Evolutionary conservation across 2,888 invertebrate species (phyloP), one percentile per base, ranked within the genome.

Genomic region (Ischnus inquisitorius): DNA sequence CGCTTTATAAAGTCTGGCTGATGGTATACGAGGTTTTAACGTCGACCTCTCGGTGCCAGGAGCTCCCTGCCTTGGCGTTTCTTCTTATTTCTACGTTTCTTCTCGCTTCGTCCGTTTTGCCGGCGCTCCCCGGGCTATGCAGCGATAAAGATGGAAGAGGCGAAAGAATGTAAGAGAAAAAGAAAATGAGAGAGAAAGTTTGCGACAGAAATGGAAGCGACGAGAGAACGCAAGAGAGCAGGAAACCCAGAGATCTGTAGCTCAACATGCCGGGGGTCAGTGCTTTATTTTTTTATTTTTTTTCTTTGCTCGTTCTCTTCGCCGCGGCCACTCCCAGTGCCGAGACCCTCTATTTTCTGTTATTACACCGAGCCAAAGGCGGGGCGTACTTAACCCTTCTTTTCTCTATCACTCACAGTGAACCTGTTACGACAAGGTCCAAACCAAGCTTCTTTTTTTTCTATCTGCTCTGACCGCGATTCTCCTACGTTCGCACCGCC

Each of bases 361-460:
- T 62, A 60, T 71, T 62, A 67, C 48, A 78, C 60, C 48, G 16
- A 25, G 34, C 48, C 12, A 25, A 22, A 39, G 48, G 25, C 74
- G 22, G 28, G 34, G 22, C 34, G 34, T 6, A 48, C 60, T 60
- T 6, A 46, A 16, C 14, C 14, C 69, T 25, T 28, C 71, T 64
- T 71, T 3, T 64, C 71, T 39, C n/a, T 12, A 28, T 48, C 51
- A 41, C 43, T 41, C 34, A 25, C 14, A 22, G 48, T 22, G 43
- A 46, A 46, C 48, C 34, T 34, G 68, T 28, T 10, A 6, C 25
- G 25, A 72, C 28, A 51, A 67, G 46, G 22, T 65, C 77, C 60
- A 72, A 72, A 72, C 77, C 67, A 28, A 67, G 1, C 46, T 71
- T 57, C 34, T 72, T 64, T 57, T 46, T 43, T 62, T 68, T 64